Conservation (phyloP, 1,140 invertebrate species). For the Episyrphus balteatus region DNA sequence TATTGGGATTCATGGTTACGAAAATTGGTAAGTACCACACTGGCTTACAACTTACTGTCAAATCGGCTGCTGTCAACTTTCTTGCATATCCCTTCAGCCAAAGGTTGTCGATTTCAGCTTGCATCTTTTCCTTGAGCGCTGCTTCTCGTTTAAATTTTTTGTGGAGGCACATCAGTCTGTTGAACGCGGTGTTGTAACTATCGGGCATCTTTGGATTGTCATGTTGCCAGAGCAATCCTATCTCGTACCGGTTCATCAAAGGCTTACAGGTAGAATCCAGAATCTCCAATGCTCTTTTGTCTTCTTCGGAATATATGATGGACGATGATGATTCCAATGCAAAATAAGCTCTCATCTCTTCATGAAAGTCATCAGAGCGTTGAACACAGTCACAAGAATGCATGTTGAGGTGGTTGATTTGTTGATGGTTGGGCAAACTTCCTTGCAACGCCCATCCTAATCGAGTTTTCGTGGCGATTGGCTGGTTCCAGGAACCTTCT, state of each 20-base stretch:
- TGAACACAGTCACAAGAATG: no score
- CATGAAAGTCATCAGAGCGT: not conserved
- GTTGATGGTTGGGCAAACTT: not conserved
- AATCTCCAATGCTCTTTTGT: not conserved
- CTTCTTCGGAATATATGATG: no score
- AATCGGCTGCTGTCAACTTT: not conserved
- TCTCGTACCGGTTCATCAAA: not conserved
- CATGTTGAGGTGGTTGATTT: no score
- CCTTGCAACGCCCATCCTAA: slow-evolving; percentile 4
- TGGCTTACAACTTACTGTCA: not conserved
- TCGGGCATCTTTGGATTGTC: not conserved
- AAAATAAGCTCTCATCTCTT: not conserved
- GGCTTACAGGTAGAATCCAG: not conserved
- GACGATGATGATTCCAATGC: no score
- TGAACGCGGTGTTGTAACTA: not conserved
- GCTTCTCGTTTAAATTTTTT: not conserved
- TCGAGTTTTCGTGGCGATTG: not conserved
- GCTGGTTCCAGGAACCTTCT: not conserved
- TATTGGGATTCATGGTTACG: slow-evolving; percentile 13
- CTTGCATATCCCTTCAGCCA: not conserved
- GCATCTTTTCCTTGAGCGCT: not conserved
- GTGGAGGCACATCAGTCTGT: not conserved
- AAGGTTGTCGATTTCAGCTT: not conserved
- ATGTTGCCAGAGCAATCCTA: not conserved
- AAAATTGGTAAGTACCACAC: slow-evolving; percentile 21